A percentile compares a stretch with the other conserved stretches of the same genome.
Conservation (phyloP, 2,888 invertebrate species). For the Tachystola acroxantha region DNA sequence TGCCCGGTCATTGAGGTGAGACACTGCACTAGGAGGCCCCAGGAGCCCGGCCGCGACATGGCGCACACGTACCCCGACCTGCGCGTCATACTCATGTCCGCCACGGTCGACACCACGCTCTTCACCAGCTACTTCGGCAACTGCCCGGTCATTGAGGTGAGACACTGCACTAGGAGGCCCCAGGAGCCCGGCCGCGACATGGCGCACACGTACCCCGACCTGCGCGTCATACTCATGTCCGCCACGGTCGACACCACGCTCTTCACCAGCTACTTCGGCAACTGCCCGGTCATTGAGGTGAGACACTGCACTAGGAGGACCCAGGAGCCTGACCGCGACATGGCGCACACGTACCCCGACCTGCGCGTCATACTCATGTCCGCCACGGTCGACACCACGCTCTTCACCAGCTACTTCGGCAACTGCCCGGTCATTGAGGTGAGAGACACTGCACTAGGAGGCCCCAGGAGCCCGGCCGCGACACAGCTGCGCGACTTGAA, state of each 20-base stretch:
- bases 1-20: slow-evolving; percentile 92
- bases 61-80: too few species aligned
- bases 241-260: not conserved
- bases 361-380: not conserved
- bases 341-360: too few species aligned
- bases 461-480: too few species aligned
- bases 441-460: too few species aligned
- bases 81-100: not conserved
- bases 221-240: not conserved
- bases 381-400: not conserved
- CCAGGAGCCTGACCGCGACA: too few species aligned
- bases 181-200: too few species aligned
- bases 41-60: too few species aligned
- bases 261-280: not conserved
- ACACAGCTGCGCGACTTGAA: too few species aligned
- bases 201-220: too few species aligned
- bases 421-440: not conserved
- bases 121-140: not conserved
- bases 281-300: not conserved
- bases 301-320: too few species aligned
- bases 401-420: not conserved
- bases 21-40: too few species aligned
- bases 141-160: not conserved
- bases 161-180: too few species aligned
- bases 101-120: not conserved